phyloP scores from a whole-genome alignment of 2,888 invertebrate species.

The Acholoe squamosa region DNA sequence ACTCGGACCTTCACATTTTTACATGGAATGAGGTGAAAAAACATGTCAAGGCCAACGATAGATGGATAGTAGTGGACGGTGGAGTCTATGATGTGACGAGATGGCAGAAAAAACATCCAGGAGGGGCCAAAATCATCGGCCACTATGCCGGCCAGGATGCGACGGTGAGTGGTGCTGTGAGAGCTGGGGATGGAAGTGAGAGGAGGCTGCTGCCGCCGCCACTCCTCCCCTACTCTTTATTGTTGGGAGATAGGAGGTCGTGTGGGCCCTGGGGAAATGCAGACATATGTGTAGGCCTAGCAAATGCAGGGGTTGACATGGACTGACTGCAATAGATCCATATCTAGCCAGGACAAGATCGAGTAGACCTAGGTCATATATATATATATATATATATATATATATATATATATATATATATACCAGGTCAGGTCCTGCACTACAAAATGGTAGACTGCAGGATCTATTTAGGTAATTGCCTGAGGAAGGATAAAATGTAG shows the following conservation, averaged over 20 bases:
- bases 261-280: background rate
- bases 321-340: too few relatives aligned
- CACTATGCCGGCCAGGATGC: slow-evolving; percentile 72
- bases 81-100: slow-evolving; percentile 70
- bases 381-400: too few relatives aligned
- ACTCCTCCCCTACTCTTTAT: too few relatives aligned
- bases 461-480: too few relatives aligned
- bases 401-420: too few relatives aligned
- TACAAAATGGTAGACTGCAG: too few relatives aligned
- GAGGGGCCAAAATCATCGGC: slow-evolving; percentile 71
- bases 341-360: too few relatives aligned
- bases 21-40: slow-evolving; percentile 68
- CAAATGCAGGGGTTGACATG: too few relatives aligned
- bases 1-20: slow-evolving; percentile 31
- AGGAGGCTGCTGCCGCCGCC: background rate
- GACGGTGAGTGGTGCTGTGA: slow-evolving; percentile 66
- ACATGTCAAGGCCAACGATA: slow-evolving; percentile 61
- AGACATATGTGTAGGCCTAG: background rate
- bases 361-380: too few relatives aligned
- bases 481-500: too few relatives aligned
- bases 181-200: background rate
- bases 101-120: slow-evolving; percentile 70
- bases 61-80: slow-evolving; percentile 70
- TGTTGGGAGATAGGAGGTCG: background rate
- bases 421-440: too few relatives aligned